Base-by-base conservation (phyloP, 2,888 invertebrate species). In the Gerris lacustris region DNA sequence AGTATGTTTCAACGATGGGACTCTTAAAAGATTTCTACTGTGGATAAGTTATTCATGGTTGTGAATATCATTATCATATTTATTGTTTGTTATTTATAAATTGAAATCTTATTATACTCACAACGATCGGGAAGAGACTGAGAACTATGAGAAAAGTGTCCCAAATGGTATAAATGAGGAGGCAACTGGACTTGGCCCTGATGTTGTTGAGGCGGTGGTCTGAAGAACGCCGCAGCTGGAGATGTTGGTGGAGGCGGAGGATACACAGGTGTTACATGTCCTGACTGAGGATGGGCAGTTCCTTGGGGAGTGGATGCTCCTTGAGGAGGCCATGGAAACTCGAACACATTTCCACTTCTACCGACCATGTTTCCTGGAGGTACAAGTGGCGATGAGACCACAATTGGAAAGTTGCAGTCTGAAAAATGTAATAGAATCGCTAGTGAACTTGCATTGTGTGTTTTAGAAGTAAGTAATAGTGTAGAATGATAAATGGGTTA, bases 111-210 rank as follows among this genome's bases (percentile, higher is more conserved):
- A 31, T 31, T 31, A 55, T 55, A 55, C 55, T 55, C 15, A 55
- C 55, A 55, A 15, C 15, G 55, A 55, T 72, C 72, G n/a, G 72
- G 72, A 43, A 72, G 66, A 9, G 74, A 73, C 45, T 70, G 66
- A 5, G 73, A 71, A 47, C 74, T 72, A 55, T 71, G 71, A 9
- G 71, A 69, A 43, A 72, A 72, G 44, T 62, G 69, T 47, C 67
- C 72, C 47, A 68, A 66, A 45, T 69, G 71, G 66, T 72, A 66
- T 44, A 67, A 63, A 66, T 70, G 70, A 18, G 67, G 45, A 9
- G 70, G 45, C 17, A 67, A 69, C 7, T 68, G 71, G 11, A 64
- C 63, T 17, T 66, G 17, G 6, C 43, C 45, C 31, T 66, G 71
- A 63, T 71, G 71, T 17, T 45, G 63, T 17, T 66, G 66, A 17